Base-by-base conservation (phyloP, 2,113 vertebrate genomes). In the Odocoileus hemionus region DNA sequence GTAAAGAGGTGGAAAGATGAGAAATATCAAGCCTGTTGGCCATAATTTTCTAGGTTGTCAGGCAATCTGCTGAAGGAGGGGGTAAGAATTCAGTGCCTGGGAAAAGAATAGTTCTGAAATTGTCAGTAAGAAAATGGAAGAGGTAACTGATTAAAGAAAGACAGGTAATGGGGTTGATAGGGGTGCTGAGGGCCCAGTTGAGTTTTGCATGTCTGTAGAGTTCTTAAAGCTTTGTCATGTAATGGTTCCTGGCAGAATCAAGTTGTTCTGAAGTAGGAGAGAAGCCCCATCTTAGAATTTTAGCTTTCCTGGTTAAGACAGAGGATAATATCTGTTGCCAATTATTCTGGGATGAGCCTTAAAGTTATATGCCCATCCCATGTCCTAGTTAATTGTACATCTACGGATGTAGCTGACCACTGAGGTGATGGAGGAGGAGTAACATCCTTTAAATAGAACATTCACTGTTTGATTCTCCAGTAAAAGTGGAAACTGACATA, bases 101-200 rank as follows among this genome's bases (percentile, higher is more conserved):
- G 26, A 45, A 96, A 85, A 76, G 3, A 10, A 39, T 25, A 17
- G 12, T 76, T 89, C 43, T 94, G 64, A 95, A 84, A 9, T 36
- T 79, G 12, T 80, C 30, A 12, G 10, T 39, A 85, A 88, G 7
- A 58, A 23, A 30, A 67, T 43, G 6, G 5, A 19, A 84, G 43
- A 89, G 3, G 12, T 33, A 52, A 7, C 13, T 36, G 5, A 28
- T 4, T 33, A 70, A 45, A 70, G 14, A 74, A 36, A 70, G 16
- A 14, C 15, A 83, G 79, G 1, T 45, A 45, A 57, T 26, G 1
- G 47, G 28, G 55, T 61, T 4, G 4, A 30, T 11, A 43, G 45
- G 21, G 2, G 5, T 47, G 1, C 11, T 58, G 23, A 93, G 5
- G 13, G 12, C 6, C 5, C 17, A 13, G 1, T 6, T 76, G 45